These are phyloP conservation scores for Cydia amplana DNA, from an alignment of 1,140 invertebrate genomes.

Conservation along the genomic window DNA sequence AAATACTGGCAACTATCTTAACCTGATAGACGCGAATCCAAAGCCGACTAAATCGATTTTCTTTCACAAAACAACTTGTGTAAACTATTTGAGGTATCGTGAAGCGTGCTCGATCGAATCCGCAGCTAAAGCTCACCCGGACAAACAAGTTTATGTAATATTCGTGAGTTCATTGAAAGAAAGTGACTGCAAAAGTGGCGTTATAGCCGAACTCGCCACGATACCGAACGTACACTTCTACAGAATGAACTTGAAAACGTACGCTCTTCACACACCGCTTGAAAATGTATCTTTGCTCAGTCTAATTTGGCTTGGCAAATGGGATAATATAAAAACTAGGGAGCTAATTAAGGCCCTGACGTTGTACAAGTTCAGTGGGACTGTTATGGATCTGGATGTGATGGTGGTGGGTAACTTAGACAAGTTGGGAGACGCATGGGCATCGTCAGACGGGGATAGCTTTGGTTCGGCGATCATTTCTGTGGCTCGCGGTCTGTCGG, in stretches of 20 bases:
- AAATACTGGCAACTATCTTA: background rate
- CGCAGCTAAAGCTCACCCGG: conserved; percentile 37
- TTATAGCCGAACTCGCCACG: background rate
- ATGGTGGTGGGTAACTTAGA: conserved; percentile 35
- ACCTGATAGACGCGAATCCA: background rate
- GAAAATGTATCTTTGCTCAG: background rate
- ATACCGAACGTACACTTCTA: background rate
- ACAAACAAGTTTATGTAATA: conserved; percentile 37
- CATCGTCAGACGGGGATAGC: conserved; percentile 21
- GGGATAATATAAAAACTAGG: conserved; percentile 11
- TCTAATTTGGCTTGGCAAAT: background rate
- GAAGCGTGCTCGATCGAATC: conserved; percentile 44
- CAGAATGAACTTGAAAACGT: background rate
- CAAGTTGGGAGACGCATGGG: conserved; percentile 35
- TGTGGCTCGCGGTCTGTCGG: conserved; percentile 23
- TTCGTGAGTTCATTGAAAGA: conserved; percentile 35
- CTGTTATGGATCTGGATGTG: conserved; percentile 38
- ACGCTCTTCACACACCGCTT: background rate
- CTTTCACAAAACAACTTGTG: conserved; percentile 40
- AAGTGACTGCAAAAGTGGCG: background rate
- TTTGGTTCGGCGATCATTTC: conserved; percentile 22
- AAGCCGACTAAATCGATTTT: conserved; percentile 39
- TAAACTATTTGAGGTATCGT: conserved; percentile 33
- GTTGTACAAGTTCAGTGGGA: conserved; percentile 36
- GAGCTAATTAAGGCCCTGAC: conserved; percentile 36